A percentile compares a stretch with the other conserved stretches of the same genome.
Evolutionary conservation across 2,113 vertebrate species (phyloP).

Genomic region (Platichthys stellatus): DNA sequence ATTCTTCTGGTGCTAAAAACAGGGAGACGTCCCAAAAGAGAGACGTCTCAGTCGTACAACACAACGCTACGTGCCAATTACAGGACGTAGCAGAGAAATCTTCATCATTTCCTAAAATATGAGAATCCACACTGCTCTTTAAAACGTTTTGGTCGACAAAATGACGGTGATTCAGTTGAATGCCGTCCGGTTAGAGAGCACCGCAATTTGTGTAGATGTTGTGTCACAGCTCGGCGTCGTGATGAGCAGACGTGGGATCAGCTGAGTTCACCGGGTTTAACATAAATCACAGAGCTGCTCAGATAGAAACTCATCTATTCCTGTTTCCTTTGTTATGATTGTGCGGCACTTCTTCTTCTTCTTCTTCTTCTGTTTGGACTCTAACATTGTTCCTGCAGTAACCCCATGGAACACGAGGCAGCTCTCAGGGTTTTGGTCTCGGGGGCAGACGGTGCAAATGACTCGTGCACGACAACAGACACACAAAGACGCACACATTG

Average conservation of each 20-base stretch:
- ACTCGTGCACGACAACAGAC: constrained; percentile 4
- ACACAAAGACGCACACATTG: constrained; percentile 3
- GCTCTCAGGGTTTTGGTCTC: background rate
- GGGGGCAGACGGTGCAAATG: constrained; percentile 10
- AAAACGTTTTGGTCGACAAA: too few species aligned
- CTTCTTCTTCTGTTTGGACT: too few species aligned
- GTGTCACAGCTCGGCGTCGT: too few species aligned
- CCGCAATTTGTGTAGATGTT: background rate
- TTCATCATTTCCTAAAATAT: background rate
- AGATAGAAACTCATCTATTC: too few species aligned
- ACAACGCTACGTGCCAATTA: background rate
- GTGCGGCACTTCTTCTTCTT: too few species aligned
- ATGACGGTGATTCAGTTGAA: background rate
- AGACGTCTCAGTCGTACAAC: background rate
- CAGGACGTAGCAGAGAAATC: background rate
- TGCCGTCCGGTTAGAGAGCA: background rate
- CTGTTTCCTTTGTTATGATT: too few species aligned
- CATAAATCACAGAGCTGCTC: too few species aligned
- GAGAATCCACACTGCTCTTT: background rate
- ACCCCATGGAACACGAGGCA: accelerated
- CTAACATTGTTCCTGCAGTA: background rate
- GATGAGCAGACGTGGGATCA: too few species aligned
- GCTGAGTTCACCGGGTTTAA: too few species aligned
- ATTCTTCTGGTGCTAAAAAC: background rate
- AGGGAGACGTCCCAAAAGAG: background rate